Base-by-base conservation (phyloP, 1,140 invertebrate species). In the Patella vulgata region DNA sequence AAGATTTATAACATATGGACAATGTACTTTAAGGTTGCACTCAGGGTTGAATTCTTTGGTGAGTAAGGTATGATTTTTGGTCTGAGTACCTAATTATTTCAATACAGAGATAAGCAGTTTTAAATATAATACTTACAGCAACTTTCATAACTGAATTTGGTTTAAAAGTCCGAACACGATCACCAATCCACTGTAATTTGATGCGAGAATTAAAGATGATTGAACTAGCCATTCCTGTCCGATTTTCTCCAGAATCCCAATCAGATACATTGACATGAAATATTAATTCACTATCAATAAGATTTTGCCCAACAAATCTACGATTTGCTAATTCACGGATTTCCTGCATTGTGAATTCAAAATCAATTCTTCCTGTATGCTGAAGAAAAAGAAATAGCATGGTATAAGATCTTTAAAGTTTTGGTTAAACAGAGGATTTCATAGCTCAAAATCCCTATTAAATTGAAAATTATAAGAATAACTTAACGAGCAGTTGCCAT, bases 91-190 rank as follows among this genome's bases (percentile, higher is more conserved):
- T n/a, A n/a, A n/a, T n/a, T n/a, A n/a, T n/a, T n/a, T n/a, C n/a
- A n/a, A n/a, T n/a, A n/a, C n/a, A n/a, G n/a, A n/a, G n/a, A n/a
- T n/a, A n/a, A n/a, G n/a, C n/a, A n/a, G n/a, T n/a, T n/a, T n/a
- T n/a, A n/a, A n/a, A n/a, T n/a, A n/a, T n/a, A n/a, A n/a, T n/a
- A 54, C 70, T 60, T 61, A 75, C 68, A 88, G 90, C 89, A 82
- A 93, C 90, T 81, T 89, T 90, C 73, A 94, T 91, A 0, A 94
- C 92, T 92, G 97, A 96, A 1, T 91, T 86, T 0, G 96, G 95
- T 82, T 97, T 97, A 83, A 98, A 97, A 12, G 97, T 90, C 84
- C 97, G 93, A 3, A 95, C 92, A 0, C 89, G 90, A 27, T 92
- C 93, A 1, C 96, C 96, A 0, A 98, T 85, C 81, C 97, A 96